Evolutionary conservation across 2,113 vertebrate species (phyloP).

Genomic region (Colaptes auratus): DNA sequence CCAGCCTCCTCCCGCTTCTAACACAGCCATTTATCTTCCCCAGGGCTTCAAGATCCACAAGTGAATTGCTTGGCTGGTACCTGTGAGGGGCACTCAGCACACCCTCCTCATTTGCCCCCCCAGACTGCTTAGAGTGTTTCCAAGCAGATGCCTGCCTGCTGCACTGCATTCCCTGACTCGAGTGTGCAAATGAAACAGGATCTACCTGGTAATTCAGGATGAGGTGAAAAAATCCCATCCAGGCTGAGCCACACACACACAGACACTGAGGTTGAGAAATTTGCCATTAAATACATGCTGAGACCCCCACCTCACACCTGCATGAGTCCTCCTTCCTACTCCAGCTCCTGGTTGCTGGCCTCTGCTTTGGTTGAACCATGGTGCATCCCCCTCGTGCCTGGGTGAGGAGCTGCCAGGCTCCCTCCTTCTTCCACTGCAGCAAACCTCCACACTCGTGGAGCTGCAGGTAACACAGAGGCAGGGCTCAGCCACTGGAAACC

Average conservation of each 20-base stretch:
- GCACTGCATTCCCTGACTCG: neutral
- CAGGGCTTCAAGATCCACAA: neutral
- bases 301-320: neutral
- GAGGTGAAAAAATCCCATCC: neutral
- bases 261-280: neutral
- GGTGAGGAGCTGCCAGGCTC: neutral
- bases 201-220: neutral
- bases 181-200: neutral
- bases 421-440: neutral
- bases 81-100: neutral
- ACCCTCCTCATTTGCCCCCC: neutral
- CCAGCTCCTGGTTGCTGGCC: neutral
- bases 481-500: neutral
- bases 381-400: rapidly evolving
- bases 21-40: neutral
- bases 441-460: rapidly evolving
- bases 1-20: neutral
- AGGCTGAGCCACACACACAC: neutral
- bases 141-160: neutral
- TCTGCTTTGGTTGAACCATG: neutral
- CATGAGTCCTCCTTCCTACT: neutral
- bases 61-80: neutral
- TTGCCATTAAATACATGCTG: neutral
- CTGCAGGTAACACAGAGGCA: rapidly evolving
- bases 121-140: neutral